Evolutionary conservation across 2,113 vertebrate genomes (phyloP).

Genomic region (Tragelaphus strepsiceros): DNA sequence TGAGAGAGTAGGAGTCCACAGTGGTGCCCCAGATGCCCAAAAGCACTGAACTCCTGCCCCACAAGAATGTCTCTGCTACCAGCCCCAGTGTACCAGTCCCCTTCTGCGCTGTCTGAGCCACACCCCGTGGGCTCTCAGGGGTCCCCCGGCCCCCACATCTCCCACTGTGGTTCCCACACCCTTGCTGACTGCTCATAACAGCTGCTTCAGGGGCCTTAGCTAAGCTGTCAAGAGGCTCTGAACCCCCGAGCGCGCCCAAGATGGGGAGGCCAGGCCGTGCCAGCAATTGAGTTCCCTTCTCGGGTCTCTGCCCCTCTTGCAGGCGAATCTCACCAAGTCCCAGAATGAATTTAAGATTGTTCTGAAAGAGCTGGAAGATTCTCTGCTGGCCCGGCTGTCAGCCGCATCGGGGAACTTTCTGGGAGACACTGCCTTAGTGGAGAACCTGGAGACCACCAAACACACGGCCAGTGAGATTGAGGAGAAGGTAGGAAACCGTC

Average conservation of each 20-base stretch:
- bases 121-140: rapidly evolving
- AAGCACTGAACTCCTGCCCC: rapidly evolving
- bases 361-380: conserved; percentile 83
- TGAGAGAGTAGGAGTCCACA: neutral
- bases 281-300: rapidly evolving
- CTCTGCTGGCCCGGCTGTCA: conserved; percentile 79
- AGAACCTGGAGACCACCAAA: conserved; percentile 83
- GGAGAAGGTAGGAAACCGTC: conserved; percentile 65
- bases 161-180: rapidly evolving
- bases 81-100: rapidly evolving
- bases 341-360: conserved; percentile 84
- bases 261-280: rapidly evolving
- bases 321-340: conserved; percentile 83
- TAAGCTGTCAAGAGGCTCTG: neutral
- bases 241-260: rapidly evolving
- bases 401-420: conserved; percentile 78
- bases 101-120: neutral
- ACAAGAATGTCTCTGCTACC: rapidly evolving
- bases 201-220: neutral
- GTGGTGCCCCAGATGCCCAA: rapidly evolving
- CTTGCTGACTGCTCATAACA: neutral
- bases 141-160: neutral
- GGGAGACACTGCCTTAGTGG: conserved; percentile 79
- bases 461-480: conserved; percentile 81
- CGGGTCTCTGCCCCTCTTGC: rapidly evolving